phyloP scores from a whole-genome alignment of 2,888 invertebrate genomes.

The Leptinotarsa juncta region DNA sequence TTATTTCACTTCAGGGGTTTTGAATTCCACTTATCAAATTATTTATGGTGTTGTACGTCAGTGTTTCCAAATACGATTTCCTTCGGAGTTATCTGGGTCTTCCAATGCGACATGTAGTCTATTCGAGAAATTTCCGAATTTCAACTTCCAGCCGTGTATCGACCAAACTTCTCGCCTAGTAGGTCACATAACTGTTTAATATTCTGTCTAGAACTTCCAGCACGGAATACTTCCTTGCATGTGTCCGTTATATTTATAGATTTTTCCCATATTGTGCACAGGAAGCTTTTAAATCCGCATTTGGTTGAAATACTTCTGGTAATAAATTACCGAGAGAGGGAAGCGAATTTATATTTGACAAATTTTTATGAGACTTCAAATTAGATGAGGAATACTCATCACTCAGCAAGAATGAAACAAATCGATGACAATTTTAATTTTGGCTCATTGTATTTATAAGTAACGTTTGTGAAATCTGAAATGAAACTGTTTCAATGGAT shows the following conservation, averaged over 20 bases:
- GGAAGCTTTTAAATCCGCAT: constrained; percentile 43
- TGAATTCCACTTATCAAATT: too few relatives aligned
- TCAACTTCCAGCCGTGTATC: constrained; percentile 4
- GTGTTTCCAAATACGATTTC: too few relatives aligned
- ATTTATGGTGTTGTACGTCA: too few relatives aligned
- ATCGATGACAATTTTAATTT: not conserved
- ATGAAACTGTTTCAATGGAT: too few relatives aligned
- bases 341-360: constrained; percentile 35
- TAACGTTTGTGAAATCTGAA: too few relatives aligned
- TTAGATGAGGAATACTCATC: constrained; percentile 18
- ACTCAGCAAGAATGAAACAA: not conserved
- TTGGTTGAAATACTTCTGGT: constrained; percentile 39
- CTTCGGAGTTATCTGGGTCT: too few relatives aligned
- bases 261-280: constrained; percentile 37
- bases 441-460: too few relatives aligned
- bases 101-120: too few relatives aligned
- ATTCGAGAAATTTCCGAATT: not conserved
- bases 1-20: too few relatives aligned
- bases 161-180: constrained; percentile 22
- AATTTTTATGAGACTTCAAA: constrained; percentile 38
- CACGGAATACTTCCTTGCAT: constrained; percentile 20
- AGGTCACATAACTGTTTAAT: constrained; percentile 22
- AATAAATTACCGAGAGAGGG: constrained; percentile 36
- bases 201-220: constrained; percentile 15
- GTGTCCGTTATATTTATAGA: constrained; percentile 33